A percentile compares a stretch with the other conserved stretches of the same genome.
Conservation (phyloP, 2,797 vertebrate species). For the Chaenodraco wilsoni region DNA sequence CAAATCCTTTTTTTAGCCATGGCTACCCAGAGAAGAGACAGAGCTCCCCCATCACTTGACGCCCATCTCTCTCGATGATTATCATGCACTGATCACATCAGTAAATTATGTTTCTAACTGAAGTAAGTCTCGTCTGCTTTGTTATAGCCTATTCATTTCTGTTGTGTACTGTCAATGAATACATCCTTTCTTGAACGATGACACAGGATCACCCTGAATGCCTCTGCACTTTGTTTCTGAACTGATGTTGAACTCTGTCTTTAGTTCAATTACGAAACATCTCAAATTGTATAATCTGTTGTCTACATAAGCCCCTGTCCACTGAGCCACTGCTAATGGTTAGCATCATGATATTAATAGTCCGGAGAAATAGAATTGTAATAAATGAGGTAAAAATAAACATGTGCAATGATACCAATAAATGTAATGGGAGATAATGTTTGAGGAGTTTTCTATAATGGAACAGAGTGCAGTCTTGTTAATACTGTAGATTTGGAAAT, state of each 20-base stretch:
- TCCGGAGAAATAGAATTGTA: constrained; percentile 17
- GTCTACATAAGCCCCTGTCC: constrained; percentile 6
- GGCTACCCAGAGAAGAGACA: constrained; percentile 10
- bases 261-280: constrained; percentile 4
- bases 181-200: not conserved
- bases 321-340: constrained; percentile 26
- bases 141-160: not conserved
- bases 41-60: not conserved
- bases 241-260: constrained; percentile 3
- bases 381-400: constrained; percentile 8
- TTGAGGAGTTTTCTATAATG: constrained; percentile 17
- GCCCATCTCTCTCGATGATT: constrained; percentile 10
- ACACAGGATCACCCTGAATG: constrained; percentile 2
- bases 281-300: not conserved
- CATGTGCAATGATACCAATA: constrained; percentile 15
- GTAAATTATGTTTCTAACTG: not conserved
- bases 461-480: constrained; percentile 31
- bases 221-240: not conserved
- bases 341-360: constrained; percentile 10
- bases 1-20: constrained; percentile 29
- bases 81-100: constrained; percentile 25
- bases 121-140: not conserved
- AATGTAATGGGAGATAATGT: constrained; percentile 14
- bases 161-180: not conserved
- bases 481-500: constrained; percentile 28